Base-by-base conservation (phyloP, 2,113 vertebrate genomes). In the Saiga tatarica region DNA sequence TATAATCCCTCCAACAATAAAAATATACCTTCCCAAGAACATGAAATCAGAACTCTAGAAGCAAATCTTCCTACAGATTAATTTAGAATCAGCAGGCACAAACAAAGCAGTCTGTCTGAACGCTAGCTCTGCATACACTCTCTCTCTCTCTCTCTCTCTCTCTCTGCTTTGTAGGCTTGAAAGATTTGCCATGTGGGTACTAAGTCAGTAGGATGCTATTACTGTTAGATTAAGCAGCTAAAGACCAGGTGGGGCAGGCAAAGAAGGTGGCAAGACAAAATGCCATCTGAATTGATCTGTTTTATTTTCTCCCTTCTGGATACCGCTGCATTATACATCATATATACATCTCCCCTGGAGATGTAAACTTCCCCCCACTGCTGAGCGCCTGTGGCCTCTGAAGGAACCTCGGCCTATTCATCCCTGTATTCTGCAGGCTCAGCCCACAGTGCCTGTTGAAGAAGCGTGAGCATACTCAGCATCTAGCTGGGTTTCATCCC, bases 301-400 rank as follows among this genome's bases (percentile, higher is more conserved):
- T 36, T 21, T 50, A 52, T 71, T 30, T 4, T 36, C 42, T 9
- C 62, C 84, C 39, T 96, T 97, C 59, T 2, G 1, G 53, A 30
- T 19, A 42, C 0, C 59, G 0, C 42, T 2, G 52, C 39, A 23
- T 0, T 0, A 9, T 2, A 10, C 45, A 28, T 0, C 0, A 9
- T 2, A 10, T 42, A 13, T 16, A 14, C 53, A 87, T 57, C 82
- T 95, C n/a, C 0, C 0, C 39, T 15, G 0, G 2, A 25, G n/a
- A n/a, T 2, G 26, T 1, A 39, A 39, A 30, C 42, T 30, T 59
- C 62, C 36, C 23, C 57, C 0, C 0, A 0, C 78, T 9, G 16
- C 91, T 16, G 23, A 71, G 50, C 36, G 33, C 55, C 83, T 17
- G 12, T 21, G 76, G 76, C 30, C 71, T 83, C 25, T 15, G 23